These are phyloP conservation scores for Melanotus villosus DNA, from an alignment of 2,888 invertebrate species.

Conservation along the genomic window DNA sequence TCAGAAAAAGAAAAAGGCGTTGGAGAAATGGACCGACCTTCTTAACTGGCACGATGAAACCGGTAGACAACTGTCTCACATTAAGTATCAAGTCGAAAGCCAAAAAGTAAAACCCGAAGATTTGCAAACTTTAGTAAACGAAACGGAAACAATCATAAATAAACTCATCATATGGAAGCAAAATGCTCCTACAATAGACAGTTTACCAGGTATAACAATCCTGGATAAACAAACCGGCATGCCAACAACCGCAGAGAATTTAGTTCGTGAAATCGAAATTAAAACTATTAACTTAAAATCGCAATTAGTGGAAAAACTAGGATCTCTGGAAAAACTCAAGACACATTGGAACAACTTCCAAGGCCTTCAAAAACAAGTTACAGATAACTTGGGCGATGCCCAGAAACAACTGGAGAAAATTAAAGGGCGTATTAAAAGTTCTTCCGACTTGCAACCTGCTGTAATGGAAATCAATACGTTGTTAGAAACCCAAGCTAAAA, in stretches of 20 bases:
- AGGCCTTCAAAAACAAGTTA: slow-evolving; percentile 79
- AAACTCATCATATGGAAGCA: slow-evolving; percentile 81
- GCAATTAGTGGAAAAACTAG: slow-evolving; percentile 78
- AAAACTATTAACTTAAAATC: slow-evolving; percentile 78
- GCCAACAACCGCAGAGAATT: slow-evolving; percentile 79
- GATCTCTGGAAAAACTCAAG: slow-evolving; percentile 79
- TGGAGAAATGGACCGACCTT: slow-evolving; percentile 89
- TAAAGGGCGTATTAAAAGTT: slow-evolving; percentile 69
- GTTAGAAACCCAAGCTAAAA: slow-evolving; percentile 72
- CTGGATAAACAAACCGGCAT: slow-evolving; percentile 80
- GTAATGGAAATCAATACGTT: slow-evolving; percentile 71
- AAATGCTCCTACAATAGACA: slow-evolving; percentile 78
- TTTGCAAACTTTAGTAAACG: slow-evolving; percentile 78
- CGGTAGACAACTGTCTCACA: slow-evolving; percentile 83
- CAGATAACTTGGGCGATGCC: slow-evolving; percentile 75
- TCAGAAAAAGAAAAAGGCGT: slow-evolving; percentile 79
- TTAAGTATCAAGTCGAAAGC: slow-evolving; percentile 85
- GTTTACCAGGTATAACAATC: slow-evolving; percentile 77
- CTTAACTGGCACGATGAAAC: slow-evolving; percentile 87
- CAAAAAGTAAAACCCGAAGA: slow-evolving; percentile 81
- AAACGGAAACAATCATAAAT: slow-evolving; percentile 78
- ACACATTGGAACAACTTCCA: slow-evolving; percentile 86
- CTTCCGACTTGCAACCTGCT: slow-evolving; percentile 69
- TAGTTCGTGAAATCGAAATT: slow-evolving; percentile 82
- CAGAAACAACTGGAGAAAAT: slow-evolving; percentile 73